Evolutionary conservation across 2,888 invertebrate species (phyloP).

Genomic region (Oxytorus armatus): DNA sequence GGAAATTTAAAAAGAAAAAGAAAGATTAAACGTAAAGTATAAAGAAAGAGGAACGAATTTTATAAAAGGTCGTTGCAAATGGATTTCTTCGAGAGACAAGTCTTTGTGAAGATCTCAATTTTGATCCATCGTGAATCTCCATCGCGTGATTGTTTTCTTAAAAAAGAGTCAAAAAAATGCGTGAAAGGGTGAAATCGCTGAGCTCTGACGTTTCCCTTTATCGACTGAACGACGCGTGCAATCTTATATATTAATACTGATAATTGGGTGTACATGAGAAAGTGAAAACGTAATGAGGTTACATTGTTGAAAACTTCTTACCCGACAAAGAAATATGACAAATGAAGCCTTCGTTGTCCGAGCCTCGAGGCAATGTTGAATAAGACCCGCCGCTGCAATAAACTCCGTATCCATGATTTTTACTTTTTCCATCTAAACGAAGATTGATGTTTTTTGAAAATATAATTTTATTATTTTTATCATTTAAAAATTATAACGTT

Average conservation of each 20-base stretch:
- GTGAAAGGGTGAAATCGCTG: slow-evolving; percentile 53
- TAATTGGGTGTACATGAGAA: slow-evolving; percentile 19
- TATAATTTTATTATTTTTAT: too few species aligned
- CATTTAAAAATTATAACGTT: too few species aligned
- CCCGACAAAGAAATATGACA: slow-evolving; percentile 44
- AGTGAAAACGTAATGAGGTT: slow-evolving; percentile 44
- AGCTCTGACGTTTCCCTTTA: slow-evolving; percentile 47
- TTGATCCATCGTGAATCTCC: slow-evolving; percentile 1
- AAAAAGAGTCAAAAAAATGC: slow-evolving; percentile 19
- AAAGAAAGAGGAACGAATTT: background rate
- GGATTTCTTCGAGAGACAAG: too few species aligned
- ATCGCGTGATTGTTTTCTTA: slow-evolving; percentile 18
- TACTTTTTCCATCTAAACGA: background rate
- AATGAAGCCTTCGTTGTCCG: slow-evolving; percentile 37
- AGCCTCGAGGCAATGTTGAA: slow-evolving; percentile 39
- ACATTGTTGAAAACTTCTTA: slow-evolving; percentile 64
- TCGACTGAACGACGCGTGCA: slow-evolving; percentile 55
- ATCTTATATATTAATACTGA: slow-evolving; percentile 47
- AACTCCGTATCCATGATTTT: slow-evolving; percentile 19
- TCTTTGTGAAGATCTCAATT: background rate
- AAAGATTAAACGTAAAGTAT: too few species aligned
- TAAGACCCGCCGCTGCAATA: background rate
- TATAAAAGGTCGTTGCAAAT: background rate
- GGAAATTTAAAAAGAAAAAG: too few species aligned
- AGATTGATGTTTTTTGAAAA: too few species aligned